Base-by-base conservation (phyloP, 2,113 vertebrate genomes). In the Chlorodrepanis virens region DNA sequence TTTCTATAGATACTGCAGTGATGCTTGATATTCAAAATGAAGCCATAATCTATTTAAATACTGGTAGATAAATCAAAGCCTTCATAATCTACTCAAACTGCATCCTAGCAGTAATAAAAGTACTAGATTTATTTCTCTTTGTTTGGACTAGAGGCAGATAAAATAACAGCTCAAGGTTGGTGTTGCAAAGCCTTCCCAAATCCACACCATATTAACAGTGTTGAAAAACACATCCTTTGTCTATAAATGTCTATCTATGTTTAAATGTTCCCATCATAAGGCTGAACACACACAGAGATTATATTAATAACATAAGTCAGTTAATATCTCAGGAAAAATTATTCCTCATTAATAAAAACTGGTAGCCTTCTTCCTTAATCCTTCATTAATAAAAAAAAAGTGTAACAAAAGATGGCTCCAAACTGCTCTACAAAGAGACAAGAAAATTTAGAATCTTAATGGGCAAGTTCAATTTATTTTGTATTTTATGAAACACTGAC, bases 391-490 rank as follows among this genome's bases (percentile, higher is more conserved):
- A 16, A 68, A 86, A 86, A 86, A 80, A 52, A 5, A 0, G 2
- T 2, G 3, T 23, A 40, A 68, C 8, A 60, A 76, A 71, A 87
- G 45, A 25, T 14, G 3, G 9, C 37, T 94, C 10, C 54, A 78
- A 80, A 31, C 8, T 12, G 7, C 9, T 70, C 35, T 29, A 83
- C 11, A 71, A 65, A 56, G 29, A 83, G 22, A 85, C 9, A 1
- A 49, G 57, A 63, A 88, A 45, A 57, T 17, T 1, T 42, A 44
- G 44, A 42, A 75, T 61, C 79, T 78, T 92, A 87, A 61, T 37
- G 83, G 10, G 35, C 16, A 96, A 45, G 60, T 54, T 86, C 89
- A 96, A 70, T 72, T 94, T 57, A 83, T 87, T 89, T 49, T 85
- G 5, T 28, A 22, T 76, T 85, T 94, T n/a, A 70, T 24, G 17